phyloP scores from a whole-genome alignment of 2,113 vertebrate genomes.

The Machaerirhynchus nigripectus region DNA sequence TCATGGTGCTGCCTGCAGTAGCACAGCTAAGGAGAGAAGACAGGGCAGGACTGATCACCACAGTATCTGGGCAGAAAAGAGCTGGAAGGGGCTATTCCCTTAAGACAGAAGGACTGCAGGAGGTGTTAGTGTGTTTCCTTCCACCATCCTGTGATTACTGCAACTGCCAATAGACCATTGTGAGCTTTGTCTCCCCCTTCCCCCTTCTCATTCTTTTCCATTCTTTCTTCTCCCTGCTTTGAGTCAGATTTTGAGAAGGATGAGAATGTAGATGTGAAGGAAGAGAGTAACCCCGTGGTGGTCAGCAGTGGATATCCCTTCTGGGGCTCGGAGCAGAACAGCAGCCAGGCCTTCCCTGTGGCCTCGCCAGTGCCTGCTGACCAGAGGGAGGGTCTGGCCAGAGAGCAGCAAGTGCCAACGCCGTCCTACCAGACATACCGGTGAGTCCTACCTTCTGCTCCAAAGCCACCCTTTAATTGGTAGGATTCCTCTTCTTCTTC shows the following conservation, averaged over 20 bases:
- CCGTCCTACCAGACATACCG: constrained; percentile 78
- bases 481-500: not conserved
- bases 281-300: constrained; percentile 44
- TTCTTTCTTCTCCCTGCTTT: not conserved
- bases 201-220: not conserved
- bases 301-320: constrained; percentile 78
- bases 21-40: not conserved
- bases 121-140: not conserved
- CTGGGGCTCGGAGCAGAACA: constrained; percentile 76
- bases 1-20: not conserved
- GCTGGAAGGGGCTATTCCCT: not conserved
- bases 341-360: constrained; percentile 53
- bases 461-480: not conserved
- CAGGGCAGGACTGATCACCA: not conserved
- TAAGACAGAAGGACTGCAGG: not conserved
- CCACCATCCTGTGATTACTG: not conserved
- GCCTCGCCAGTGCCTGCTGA: constrained; percentile 70
- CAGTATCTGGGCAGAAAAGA: not conserved
- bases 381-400: constrained; percentile 71
- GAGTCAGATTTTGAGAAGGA: constrained; percentile 64
- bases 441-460: constrained; percentile 48
- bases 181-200: not conserved
- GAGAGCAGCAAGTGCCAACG: constrained; percentile 82
- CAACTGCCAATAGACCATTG: not conserved
- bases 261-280: constrained; percentile 63